phyloP scores from a whole-genome alignment of 2,797 vertebrate species.

The Crenuchus spilurus region DNA sequence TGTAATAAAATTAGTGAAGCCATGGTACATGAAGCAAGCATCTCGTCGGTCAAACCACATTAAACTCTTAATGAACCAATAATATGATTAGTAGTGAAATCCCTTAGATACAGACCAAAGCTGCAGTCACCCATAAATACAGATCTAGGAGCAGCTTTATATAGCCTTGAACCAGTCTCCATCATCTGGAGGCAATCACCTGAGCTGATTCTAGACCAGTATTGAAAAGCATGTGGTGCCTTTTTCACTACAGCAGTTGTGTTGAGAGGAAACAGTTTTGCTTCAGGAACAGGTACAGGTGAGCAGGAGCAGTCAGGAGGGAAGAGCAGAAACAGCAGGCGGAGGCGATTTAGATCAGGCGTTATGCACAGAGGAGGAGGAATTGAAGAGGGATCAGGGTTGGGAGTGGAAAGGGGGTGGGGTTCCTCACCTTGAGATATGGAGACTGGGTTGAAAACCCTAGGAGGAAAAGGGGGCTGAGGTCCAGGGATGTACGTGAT shows the following conservation, averaged over 20 bases:
- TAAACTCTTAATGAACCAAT: constrained; percentile 4
- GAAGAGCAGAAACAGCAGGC: constrained; percentile 41
- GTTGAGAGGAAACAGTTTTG: neutral
- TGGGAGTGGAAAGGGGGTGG: constrained; percentile 60
- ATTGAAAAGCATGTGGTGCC: neutral
- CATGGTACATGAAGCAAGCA: neutral
- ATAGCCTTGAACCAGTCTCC: neutral
- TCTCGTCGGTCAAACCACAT: neutral
- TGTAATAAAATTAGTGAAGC: neutral
- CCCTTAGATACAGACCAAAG: neutral
- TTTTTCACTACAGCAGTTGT: neutral
- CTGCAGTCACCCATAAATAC: constrained; percentile 3
- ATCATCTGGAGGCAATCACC: neutral
- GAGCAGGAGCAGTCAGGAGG: constrained; percentile 30
- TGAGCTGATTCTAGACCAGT: constrained; percentile 25
- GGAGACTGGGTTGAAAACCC: constrained; percentile 94
- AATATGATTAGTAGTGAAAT: neutral
- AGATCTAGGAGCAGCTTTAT: constrained; percentile 5
- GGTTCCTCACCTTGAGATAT: constrained; percentile 91
- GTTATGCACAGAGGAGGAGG: constrained; percentile 37
- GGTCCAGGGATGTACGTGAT: constrained; percentile 95
- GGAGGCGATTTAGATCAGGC: constrained; percentile 32
- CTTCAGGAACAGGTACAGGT: constrained; percentile 18
- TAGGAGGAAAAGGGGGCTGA: constrained; percentile 92
- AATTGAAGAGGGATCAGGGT: constrained; percentile 60